A percentile compares a stretch with the other conserved stretches of the same genome.
These are phyloP conservation scores for Phrynosoma blainvillii DNA, from an alignment of 2,113 vertebrate species.

Conservation along the genomic window DNA sequence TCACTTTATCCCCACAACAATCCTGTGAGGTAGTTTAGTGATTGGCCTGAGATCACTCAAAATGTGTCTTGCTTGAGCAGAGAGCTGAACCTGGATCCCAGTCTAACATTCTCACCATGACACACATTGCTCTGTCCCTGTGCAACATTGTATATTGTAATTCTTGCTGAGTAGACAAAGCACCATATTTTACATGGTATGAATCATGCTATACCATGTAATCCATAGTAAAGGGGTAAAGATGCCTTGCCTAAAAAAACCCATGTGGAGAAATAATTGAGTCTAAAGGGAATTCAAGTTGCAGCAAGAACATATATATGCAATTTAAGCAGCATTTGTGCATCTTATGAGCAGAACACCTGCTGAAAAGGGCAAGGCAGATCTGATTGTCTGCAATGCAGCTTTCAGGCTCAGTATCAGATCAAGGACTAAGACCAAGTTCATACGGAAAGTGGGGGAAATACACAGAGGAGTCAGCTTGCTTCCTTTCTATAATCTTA, in stretches of 20 bases:
- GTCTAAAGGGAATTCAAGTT: background rate
- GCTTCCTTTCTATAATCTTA: background rate
- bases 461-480: background rate
- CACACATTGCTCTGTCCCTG: background rate
- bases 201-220: background rate
- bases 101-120: too few species aligned
- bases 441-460: background rate
- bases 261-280: slow-evolving; percentile 7
- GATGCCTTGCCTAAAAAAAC: background rate
- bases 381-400: slow-evolving; percentile 29
- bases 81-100: too few species aligned
- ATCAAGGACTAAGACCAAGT: slow-evolving; percentile 18
- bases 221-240: background rate
- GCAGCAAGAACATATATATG: slow-evolving; percentile 3
- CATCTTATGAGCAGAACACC: background rate
- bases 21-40: too few species aligned
- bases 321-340: background rate
- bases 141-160: background rate
- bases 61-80: too few species aligned
- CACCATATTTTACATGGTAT: background rate
- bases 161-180: background rate
- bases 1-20: too few species aligned
- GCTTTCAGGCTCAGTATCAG: slow-evolving; percentile 2
- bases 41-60: too few species aligned
- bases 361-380: background rate